phyloP scores from a whole-genome alignment of 2,888 invertebrate genomes.

The Xanthorhoe spadicearia region DNA sequence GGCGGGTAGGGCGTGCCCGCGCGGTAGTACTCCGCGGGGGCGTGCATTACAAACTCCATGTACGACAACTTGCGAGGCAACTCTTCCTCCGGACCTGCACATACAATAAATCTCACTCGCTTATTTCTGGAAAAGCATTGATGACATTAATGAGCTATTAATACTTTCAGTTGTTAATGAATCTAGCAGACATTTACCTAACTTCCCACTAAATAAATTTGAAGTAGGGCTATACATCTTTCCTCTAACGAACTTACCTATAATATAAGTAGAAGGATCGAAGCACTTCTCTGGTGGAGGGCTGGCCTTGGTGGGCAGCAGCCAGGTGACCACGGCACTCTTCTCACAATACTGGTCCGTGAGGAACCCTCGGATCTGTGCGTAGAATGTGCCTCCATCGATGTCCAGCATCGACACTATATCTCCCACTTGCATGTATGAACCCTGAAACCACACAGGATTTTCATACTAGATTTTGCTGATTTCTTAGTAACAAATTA shows the following conservation, averaged over 20 bases:
- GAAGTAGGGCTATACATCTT: too few species aligned
- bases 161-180: too few species aligned
- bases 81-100: slow-evolving; percentile 95
- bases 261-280: slow-evolving; percentile 94
- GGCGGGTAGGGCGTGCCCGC: slow-evolving; percentile 91
- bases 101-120: too few species aligned
- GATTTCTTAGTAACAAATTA: too few species aligned
- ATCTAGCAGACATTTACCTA: too few species aligned
- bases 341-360: slow-evolving; percentile 97
- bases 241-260: slow-evolving; percentile 83
- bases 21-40: slow-evolving; percentile 95
- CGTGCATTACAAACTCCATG: slow-evolving; percentile 97
- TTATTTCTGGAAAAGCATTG: too few species aligned
- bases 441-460: slow-evolving; percentile 76
- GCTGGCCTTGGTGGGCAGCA: slow-evolving; percentile 93
- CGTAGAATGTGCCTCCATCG: slow-evolving; percentile 92
- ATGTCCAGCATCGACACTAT: slow-evolving; percentile 93
- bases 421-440: slow-evolving; percentile 95
- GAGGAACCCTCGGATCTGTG: slow-evolving; percentile 94
- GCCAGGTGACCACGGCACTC: slow-evolving; percentile 96
- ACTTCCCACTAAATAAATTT: too few species aligned
- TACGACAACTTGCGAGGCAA: slow-evolving; percentile 92
- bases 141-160: too few species aligned
- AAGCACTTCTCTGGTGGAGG: slow-evolving; percentile 91
- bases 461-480: too few species aligned